Evolutionary conservation across 1,140 invertebrate genomes (phyloP), one percentile per base, ranked within the genome.

Genomic region (Diorhabda elongata): DNA sequence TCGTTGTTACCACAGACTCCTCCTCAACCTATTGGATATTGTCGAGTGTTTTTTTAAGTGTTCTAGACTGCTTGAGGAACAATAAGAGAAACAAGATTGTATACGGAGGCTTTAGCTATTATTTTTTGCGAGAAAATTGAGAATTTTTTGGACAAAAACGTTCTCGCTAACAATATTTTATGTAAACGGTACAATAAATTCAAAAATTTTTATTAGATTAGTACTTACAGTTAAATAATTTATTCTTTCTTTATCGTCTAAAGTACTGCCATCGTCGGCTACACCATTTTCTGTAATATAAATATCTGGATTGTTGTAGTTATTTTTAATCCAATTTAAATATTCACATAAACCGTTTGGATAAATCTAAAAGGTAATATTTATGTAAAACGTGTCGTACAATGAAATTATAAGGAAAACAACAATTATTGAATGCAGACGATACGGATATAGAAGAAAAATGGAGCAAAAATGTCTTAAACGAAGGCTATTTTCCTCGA

Each of bases 301-400:
- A 58, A 76, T 69, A 7, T 74, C 73, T 0, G 86, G 83, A 76
- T 90, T 87, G 62, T 84, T 79, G 73, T 90, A 92, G 4, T 84
- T 79, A 0, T 81, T 75, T 58, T 82, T 81, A 5, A 92, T 83
- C 84, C 86, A 89, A 60, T 87, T 86, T 11, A 91, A 11, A 11
- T 52, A 52, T 2, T 6, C 6, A 8, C 47, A 8, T 52, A 52
- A 52, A 6, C 47, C 47, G 2, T 52, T 6, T 6, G 47, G 47
- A 52, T 52, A 52, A 8, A 52, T 52, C 47, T 52, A 2, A 52
- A 52, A 52, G 3, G 26, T 26, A 26, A 26, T 26, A 26, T 26
- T 26, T 26, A 26, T 26, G 26, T 26, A 26, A 26, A 26, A 26
- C 26, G 1, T 26, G 26, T 26, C 26, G 26, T 26, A 26, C 26